phyloP scores from a whole-genome alignment of 2,113 vertebrate species.

The Morone saxatilis region DNA sequence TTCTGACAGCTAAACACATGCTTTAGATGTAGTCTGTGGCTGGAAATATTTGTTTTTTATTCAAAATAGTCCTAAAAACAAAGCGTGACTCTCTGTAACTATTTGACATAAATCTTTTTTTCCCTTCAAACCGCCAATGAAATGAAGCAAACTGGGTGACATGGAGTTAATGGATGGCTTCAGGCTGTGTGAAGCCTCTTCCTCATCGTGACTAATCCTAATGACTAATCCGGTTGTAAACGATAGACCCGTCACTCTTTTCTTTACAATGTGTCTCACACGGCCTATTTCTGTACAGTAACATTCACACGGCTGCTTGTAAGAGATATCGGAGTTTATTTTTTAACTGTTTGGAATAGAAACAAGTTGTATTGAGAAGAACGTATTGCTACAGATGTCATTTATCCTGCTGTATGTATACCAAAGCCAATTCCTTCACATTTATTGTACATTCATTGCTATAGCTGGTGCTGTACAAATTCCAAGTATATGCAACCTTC shows the following conservation, averaged over 20 bases:
- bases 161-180: constrained; percentile 54
- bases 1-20: constrained; percentile 9
- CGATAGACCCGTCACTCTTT: constrained; percentile 54
- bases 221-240: constrained; percentile 75
- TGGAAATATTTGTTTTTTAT: constrained; percentile 1
- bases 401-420: neutral
- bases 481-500: neutral
- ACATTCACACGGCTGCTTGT: constrained; percentile 47
- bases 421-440: neutral
- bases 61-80: constrained; percentile 6
- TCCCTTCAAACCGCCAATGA: constrained; percentile 17
- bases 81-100: constrained; percentile 6
- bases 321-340: constrained; percentile 47
- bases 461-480: neutral
- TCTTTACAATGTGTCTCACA: constrained; percentile 40
- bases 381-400: neutral
- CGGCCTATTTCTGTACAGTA: constrained; percentile 49
- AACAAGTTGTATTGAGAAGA: neutral
- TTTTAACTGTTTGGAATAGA: constrained; percentile 32
- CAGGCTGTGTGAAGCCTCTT: constrained; percentile 48
- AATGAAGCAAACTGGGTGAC: constrained; percentile 42
- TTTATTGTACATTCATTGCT: neutral
- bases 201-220: constrained; percentile 72
- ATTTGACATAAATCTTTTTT: constrained; percentile 36
- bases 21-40: constrained; percentile 17